Percentiles rank a stretch among this genome's conserved stretches.
Conservation (phyloP, 2,113 vertebrate genomes). For the Bos indicus region DNA sequence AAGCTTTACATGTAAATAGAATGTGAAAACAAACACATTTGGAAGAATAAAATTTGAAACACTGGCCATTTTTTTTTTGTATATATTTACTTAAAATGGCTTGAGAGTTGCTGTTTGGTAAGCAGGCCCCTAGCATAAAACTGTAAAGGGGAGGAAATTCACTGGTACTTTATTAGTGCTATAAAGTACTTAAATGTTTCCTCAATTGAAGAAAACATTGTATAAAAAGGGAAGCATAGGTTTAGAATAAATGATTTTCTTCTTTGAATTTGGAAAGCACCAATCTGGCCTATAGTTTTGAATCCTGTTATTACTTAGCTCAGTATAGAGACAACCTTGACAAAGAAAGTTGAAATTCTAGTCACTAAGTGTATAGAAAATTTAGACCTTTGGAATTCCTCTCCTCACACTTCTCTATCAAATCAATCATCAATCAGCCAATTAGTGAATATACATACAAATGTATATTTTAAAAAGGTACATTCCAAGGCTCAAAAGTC, state of each 20-base stretch:
- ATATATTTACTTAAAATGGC: constrained; percentile 1
- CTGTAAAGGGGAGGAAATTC: not conserved
- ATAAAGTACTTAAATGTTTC: not conserved
- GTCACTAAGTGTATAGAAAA: not conserved
- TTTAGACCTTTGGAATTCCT: not conserved
- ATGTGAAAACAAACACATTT: constrained; percentile 10
- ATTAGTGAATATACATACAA: not conserved
- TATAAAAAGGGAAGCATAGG: not conserved
- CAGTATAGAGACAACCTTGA: not conserved
- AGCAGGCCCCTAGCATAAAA: not conserved
- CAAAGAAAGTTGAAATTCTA: not conserved
- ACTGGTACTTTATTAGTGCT: not conserved
- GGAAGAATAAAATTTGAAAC: not conserved
- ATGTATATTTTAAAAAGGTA: not conserved
- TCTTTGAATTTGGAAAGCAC: not conserved
- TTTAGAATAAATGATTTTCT: not conserved
- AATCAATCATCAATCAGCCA: not conserved
- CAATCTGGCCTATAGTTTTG: not conserved
- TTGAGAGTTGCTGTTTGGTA: not conserved
- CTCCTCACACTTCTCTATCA: not conserved
- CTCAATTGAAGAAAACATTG: not conserved
- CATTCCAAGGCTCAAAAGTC: not conserved
- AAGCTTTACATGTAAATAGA: not conserved
- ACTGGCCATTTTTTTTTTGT: not conserved
- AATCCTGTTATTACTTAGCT: not conserved